Conservation (phyloP, 2,888 invertebrate genomes). For the Hetaerina titia region DNA sequence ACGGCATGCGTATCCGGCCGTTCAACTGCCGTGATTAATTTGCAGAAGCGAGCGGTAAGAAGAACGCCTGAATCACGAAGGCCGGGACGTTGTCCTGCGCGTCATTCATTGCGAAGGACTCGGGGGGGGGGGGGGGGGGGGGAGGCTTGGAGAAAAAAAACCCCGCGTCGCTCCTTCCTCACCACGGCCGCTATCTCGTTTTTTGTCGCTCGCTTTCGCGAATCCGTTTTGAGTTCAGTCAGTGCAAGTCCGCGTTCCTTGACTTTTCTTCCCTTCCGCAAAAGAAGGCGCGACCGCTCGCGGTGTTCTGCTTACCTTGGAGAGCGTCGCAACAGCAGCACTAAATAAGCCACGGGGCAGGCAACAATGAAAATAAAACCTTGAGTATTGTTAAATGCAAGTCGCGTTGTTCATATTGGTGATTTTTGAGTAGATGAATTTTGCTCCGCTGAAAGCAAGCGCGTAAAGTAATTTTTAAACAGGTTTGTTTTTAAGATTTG, state of each 20-base stretch:
- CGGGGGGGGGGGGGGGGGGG: too few relatives aligned
- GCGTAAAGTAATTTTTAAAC: too few relatives aligned
- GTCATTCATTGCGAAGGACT: neutral
- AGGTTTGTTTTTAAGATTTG: too few relatives aligned
- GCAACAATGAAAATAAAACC: too few relatives aligned
- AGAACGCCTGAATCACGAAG: neutral
- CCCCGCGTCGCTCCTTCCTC: neutral
- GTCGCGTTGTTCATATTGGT: too few relatives aligned
- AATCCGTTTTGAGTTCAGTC: neutral
- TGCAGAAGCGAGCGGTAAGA: neutral
- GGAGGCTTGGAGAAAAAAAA: neutral
- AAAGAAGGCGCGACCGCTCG: neutral
- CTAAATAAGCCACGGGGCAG: too few relatives aligned
- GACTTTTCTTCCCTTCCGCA: neutral
- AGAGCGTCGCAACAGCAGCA: too few relatives aligned
- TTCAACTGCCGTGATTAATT: constrained; percentile 35
- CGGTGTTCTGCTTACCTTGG: neutral
- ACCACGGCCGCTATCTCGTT: neutral
- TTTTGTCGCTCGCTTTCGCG: constrained; percentile 8
- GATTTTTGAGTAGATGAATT: too few relatives aligned
- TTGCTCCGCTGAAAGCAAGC: too few relatives aligned
- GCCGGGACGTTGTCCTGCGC: neutral
- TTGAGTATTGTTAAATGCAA: too few relatives aligned
- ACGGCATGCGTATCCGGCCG: constrained; percentile 5
- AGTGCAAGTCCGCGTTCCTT: neutral